Base-by-base conservation (phyloP, 2,888 invertebrate species). In the Microctonus brassicae region DNA sequence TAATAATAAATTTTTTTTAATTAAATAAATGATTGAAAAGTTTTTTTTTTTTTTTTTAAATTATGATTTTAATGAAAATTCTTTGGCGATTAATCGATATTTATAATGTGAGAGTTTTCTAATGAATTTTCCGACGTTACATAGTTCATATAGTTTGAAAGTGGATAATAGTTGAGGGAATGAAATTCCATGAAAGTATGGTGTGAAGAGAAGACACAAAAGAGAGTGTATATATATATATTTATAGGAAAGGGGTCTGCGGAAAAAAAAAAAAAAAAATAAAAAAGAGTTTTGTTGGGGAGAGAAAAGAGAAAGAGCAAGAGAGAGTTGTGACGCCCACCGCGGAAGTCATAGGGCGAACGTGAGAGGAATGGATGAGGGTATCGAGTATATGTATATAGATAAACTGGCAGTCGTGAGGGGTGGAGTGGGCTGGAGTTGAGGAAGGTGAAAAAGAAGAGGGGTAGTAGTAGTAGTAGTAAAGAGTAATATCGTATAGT, bases 361-460 rank as follows among this genome's bases (percentile, higher is more conserved):
- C 29, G 33, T 13, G 64, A 34, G 20, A 1, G 5, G 24, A 34
- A 55, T 24, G 7, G 36, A 55, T 33, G 36, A 26, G 24, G 39
- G 22, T 20, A 33, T 58, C 34, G 17, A 7, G 17, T 58, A 29
- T 58, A 26, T 17, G 33, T 9, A 22, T 29, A 29, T 29, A 29
- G 29, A 29, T 29, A 29, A 5, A 34, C n/a, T n/a, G 9, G 6
- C 24, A 26, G 33, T 17, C 26, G 71, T 58, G 60, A 29, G 62
- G 67, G 66, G 75, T 72, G 64, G 73, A 74, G 74, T 76, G 76
- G 72, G 70, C 65, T 73, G 73, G 69, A 75, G 57, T 7, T 34
- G 64, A 62, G 64, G 17, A 60, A 72, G 66, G 65, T 53, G 42
- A 62, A 39, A 39, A 73, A 64, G 69, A 74, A 55, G 57, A 65